A percentile compares a stretch with the other conserved stretches of the same genome.
Conservation (phyloP, 2,113 vertebrate genomes). For the Chelonoidis abingdonii region DNA sequence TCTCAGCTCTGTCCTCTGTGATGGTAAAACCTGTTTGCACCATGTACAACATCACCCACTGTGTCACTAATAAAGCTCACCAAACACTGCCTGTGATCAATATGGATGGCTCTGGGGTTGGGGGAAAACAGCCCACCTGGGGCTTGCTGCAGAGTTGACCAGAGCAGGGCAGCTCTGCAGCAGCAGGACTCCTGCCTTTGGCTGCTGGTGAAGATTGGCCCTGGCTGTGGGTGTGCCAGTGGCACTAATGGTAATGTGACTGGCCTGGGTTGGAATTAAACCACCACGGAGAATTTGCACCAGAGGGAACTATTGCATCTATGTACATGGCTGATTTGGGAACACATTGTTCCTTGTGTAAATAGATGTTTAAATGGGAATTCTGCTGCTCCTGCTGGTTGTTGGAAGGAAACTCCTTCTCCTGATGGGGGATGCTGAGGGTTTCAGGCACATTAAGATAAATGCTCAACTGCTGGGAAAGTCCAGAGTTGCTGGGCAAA, state of each 20-base stretch:
- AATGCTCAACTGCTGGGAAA: neutral
- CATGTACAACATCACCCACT: neutral
- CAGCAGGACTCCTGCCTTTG: neutral
- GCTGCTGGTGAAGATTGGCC: neutral
- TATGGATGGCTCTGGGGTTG: neutral
- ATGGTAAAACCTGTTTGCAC: neutral
- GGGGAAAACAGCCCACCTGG: neutral
- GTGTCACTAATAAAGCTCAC: slow-evolving; percentile 23
- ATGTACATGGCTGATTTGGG: neutral
- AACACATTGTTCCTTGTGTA: neutral
- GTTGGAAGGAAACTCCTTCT: neutral
- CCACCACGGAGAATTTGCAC: neutral
- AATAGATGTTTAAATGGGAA: neutral
- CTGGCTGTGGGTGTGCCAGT: neutral
- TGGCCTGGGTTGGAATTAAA: neutral
- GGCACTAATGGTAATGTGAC: neutral
- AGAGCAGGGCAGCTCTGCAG: neutral
- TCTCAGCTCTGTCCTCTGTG: neutral
- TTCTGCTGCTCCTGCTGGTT: neutral
- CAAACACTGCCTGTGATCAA: neutral
- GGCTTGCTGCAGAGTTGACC: neutral
- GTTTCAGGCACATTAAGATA: neutral
- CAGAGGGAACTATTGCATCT: neutral
- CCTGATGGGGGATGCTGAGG: neutral
- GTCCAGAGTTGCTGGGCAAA: neutral